Base-by-base conservation (phyloP, 2,797 vertebrate genomes). In the Cuniculus paca region DNA sequence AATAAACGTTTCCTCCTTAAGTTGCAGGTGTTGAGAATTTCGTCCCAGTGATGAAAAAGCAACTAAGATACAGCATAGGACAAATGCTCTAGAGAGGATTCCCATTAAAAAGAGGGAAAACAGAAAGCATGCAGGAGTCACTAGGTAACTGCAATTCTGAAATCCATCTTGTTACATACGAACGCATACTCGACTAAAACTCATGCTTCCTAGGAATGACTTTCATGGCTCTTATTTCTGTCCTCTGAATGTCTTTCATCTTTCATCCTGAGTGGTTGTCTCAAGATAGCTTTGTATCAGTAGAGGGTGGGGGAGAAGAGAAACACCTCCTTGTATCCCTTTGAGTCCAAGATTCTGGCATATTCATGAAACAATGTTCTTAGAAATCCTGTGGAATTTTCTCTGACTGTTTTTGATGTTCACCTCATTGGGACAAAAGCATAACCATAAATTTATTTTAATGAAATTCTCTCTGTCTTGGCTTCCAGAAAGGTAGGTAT, bases 391-490 rank as follows among this genome's bases (percentile, higher is more conserved):
- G 14, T 75, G 48, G 22, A 10, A 65, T 84, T 34, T 81, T 74
- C 36, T 84, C n/a, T 48, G 28, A 94, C 16, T 54, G 17, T 58
- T 91, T 68, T 60, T 68, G 8, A 9, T 36, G 13, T 82, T 95
- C 14, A n/a, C 5, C 16, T 83, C 31, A 52, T 39, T 61, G 70
- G 28, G n/a, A 39, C 52, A 83, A 93, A 45, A 22, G 22, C 54
- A 75, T 42, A 83, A 88, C 5, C 17, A 96, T n/a, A 88, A 60
- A 84, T 60, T 34, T 91, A 14, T 83, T 88, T 63, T 39, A 17
- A 68, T 19, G 34, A 88, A 11, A 28, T 65, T 12, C 72, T 84
- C 13, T 45, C 39, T 79, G 70, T 11, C n/a, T 77, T 45, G 10
- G 4, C 1, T 22, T 56, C 20, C 50, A 54, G 88, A 50, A 93